A percentile compares a stretch with the other conserved stretches of the same genome.
phyloP scores from a whole-genome alignment of 2,113 vertebrate genomes.

The Centrocercus urophasianus region DNA sequence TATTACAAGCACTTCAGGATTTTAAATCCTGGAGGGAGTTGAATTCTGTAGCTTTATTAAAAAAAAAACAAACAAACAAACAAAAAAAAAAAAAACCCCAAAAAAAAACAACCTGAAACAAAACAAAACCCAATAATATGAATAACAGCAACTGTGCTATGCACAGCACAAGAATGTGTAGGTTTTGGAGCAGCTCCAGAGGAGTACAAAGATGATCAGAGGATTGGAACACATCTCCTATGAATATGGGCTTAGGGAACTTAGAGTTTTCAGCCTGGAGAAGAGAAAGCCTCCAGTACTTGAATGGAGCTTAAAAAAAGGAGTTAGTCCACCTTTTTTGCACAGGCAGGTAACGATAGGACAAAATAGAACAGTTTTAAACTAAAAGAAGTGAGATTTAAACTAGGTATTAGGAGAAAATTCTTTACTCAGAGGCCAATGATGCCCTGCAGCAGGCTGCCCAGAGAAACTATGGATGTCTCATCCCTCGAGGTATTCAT shows the following conservation, averaged over 20 bases:
- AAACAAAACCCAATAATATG: neutral
- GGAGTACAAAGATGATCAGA: neutral
- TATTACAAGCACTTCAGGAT: neutral
- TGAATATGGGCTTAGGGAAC: neutral
- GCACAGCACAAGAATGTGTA: neutral
- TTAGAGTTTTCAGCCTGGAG: too few species aligned
- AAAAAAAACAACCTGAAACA: too few species aligned
- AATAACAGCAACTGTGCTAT: neutral
- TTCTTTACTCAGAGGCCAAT: neutral
- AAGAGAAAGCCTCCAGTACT: neutral
- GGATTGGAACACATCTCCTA: neutral
- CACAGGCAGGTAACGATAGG: neutral
- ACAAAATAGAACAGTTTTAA: neutral
- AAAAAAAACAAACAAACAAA: neutral
- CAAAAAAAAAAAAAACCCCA: too few species aligned
- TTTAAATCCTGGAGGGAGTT: neutral
- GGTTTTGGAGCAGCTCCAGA: neutral
- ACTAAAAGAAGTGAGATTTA: neutral
- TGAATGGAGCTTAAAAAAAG: neutral
- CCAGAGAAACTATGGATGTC: too few species aligned
- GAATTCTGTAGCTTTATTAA: neutral
- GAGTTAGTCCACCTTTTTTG: neutral
- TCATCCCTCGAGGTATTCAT: neutral
- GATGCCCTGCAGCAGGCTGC: too few species aligned
- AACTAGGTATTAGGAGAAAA: neutral